phyloP scores from a whole-genome alignment of 2,797 vertebrate genomes.

The Phataginus tetradactyla region DNA sequence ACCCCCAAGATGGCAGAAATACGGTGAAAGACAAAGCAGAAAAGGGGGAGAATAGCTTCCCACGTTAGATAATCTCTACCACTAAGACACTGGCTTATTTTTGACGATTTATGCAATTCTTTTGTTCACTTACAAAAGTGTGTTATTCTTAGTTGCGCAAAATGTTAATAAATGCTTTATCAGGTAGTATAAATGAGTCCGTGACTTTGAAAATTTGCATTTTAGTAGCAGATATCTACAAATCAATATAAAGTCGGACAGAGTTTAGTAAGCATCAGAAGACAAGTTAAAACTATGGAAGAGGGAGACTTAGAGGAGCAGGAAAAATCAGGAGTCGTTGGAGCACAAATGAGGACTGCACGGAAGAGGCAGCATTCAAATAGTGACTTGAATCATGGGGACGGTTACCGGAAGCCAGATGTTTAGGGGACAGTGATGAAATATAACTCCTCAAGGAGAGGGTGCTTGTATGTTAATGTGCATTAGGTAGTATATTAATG shows the following conservation, averaged over 20 bases:
- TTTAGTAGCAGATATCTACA: neutral
- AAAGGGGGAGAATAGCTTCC: neutral
- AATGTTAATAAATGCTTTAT: neutral
- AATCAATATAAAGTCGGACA: neutral
- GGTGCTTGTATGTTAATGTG: neutral
- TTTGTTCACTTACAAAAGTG: neutral
- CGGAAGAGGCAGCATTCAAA: neutral
- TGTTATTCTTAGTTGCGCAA: neutral
- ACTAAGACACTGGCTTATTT: neutral
- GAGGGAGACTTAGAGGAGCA: neutral
- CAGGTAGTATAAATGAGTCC: neutral
- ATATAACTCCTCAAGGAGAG: neutral
- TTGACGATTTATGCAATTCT: neutral
- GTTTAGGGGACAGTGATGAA: neutral
- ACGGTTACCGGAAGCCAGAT: neutral
- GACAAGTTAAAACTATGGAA: neutral
- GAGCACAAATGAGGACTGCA: neutral
- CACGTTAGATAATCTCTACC: neutral
- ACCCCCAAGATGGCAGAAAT: neutral
- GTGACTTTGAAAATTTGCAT: neutral
- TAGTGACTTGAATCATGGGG: neutral
- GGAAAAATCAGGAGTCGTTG: neutral
- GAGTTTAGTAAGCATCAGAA: neutral
- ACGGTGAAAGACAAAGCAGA: neutral
- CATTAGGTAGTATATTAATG: neutral